Evolutionary conservation across 2,888 invertebrate genomes (phyloP), one percentile per base, ranked within the genome.

Genomic region (Lepidocyrtinus sp.): DNA sequence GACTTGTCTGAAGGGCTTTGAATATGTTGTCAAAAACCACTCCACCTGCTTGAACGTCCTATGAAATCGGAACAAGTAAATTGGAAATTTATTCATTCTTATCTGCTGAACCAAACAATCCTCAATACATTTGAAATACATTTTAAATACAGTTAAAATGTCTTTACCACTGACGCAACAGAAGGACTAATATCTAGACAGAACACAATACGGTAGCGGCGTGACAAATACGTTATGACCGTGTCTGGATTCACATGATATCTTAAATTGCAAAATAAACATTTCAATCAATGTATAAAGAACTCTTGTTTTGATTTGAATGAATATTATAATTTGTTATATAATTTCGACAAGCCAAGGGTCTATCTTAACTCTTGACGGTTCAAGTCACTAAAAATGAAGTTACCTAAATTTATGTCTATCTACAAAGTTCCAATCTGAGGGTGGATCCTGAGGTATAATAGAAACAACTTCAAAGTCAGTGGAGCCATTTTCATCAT

Each of bases 111-210:
- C 9, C 46, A 21, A 62, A 59, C 3, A 59, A 59, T 19, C n/a
- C 59, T 17, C 59, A 59, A 19, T 59, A 3, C 59, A 59, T 9
- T 17, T 59, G n/a, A 59, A 59, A n/a, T 45, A 45, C 59, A 59
- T 59, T 59, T 59, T 36, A 3, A 59, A 59, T 17, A n/a, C 59
- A 19, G 21, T 17, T n/a, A n/a, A n/a, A n/a, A n/a, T n/a, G n/a
- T 12, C 36, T 91, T 90, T 88, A 93, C 93, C 83, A 94, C 92
- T 79, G 93, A 91, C 65, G 93, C 92, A 77, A 93, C 90, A 1
- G 94, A 94, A 9, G 94, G 94, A 88, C 94, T 94, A 88, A 95
- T 91, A 88, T 95, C 95, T 79, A 95, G 89, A 85, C 94, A 92
- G 88, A 93, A 94, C 64, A 93, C 94, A 85, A 94, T 91, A 83